A percentile compares a stretch with the other conserved stretches of the same genome.
Evolutionary conservation across 2,797 vertebrate species (phyloP).

Genomic region (Ctenosaura bakeri): DNA sequence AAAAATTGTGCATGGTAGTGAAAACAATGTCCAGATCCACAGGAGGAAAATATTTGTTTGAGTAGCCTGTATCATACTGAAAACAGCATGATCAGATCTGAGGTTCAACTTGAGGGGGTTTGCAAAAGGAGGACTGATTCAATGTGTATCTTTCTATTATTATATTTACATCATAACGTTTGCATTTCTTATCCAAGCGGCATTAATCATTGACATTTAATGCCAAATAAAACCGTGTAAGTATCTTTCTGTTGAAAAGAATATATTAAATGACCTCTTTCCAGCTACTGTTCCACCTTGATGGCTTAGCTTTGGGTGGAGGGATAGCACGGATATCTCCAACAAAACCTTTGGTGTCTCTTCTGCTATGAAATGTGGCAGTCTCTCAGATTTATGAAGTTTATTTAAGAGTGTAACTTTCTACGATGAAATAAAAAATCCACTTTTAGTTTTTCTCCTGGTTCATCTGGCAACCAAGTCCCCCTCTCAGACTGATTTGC

Average conservation of each 20-base stretch:
- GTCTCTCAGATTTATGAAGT: not conserved
- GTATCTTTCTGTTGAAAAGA: slow-evolving; percentile 33
- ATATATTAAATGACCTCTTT: not conserved
- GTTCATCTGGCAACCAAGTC: not conserved
- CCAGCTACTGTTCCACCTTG: not conserved
- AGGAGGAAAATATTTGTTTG: not conserved
- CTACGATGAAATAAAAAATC: not conserved
- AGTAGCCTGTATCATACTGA: not conserved
- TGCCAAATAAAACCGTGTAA: slow-evolving; percentile 42
- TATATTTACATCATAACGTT: not conserved
- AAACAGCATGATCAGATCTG: not conserved
- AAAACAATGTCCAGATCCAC: not conserved
- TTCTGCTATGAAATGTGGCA: slow-evolving; percentile 31
- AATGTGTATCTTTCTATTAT: accelerated
- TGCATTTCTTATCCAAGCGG: not conserved
- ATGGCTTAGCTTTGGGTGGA: not conserved
- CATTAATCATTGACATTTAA: slow-evolving; percentile 29
- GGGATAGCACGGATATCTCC: not conserved
- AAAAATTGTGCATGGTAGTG: not conserved
- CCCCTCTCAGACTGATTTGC: not conserved
- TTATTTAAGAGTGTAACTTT: slow-evolving; percentile 26
- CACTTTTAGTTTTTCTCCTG: not conserved
- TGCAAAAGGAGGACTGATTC: not conserved
- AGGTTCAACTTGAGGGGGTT: not conserved
- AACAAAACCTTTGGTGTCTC: not conserved